A percentile compares a stretch with the other conserved stretches of the same genome.
Evolutionary conservation across 2,113 vertebrate genomes (phyloP).

Genomic region (Notothenia coriiceps): DNA sequence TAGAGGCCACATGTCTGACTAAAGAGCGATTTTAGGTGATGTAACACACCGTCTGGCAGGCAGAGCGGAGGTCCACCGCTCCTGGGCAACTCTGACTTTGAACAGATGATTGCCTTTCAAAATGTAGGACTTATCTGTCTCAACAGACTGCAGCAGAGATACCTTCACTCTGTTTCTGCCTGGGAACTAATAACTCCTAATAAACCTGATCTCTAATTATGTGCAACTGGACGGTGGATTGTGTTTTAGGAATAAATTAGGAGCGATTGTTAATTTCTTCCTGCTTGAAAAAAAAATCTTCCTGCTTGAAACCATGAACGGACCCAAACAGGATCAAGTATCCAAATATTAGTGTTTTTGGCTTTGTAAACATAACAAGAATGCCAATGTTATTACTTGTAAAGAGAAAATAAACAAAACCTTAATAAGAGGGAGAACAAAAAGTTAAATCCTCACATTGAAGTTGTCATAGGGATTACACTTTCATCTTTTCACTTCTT

Average conservation of each 20-base stretch:
- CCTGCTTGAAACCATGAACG: background rate
- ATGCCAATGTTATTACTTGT: no score
- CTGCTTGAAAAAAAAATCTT: background rate
- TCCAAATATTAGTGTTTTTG: background rate
- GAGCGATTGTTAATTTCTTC: background rate
- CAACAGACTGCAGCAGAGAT: background rate
- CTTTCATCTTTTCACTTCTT: background rate
- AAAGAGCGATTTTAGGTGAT: conserved; percentile 38
- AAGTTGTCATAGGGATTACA: background rate
- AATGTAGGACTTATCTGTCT: conserved; percentile 3
- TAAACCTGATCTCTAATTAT: background rate
- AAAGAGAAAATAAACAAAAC: background rate
- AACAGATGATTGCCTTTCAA: conserved; percentile 20
- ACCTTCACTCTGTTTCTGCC: background rate
- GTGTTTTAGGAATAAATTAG: conserved; percentile 12
- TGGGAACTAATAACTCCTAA: conserved; percentile 1
- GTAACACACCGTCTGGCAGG: conserved; percentile 14
- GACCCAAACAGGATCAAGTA: background rate
- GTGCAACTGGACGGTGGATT: background rate
- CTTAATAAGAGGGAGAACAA: background rate
- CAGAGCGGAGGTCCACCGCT: background rate
- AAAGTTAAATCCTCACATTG: background rate
- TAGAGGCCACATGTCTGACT: conserved; percentile 5
- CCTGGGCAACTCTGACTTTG: background rate
- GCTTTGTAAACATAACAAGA: background rate